These are phyloP conservation scores for Calidris pugnax DNA, from an alignment of 2,113 vertebrate genomes.

Conservation along the genomic window DNA sequence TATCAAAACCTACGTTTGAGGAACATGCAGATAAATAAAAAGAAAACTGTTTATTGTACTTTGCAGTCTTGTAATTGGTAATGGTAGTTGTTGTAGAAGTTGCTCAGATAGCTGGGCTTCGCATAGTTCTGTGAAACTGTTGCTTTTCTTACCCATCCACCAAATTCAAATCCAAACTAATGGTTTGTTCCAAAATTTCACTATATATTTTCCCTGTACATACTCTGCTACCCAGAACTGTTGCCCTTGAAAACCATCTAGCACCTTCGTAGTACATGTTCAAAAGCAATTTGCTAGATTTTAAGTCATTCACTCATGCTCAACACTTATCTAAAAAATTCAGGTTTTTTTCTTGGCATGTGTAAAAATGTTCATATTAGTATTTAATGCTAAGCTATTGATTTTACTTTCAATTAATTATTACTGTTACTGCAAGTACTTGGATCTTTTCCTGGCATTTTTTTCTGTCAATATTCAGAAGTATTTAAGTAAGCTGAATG, in stretches of 20 bases:
- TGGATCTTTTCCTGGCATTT: not conserved
- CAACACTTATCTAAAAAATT: not conserved
- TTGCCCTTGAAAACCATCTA: not conserved
- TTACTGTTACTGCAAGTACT: not conserved
- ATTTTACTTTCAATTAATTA: not conserved
- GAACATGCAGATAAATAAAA: not conserved
- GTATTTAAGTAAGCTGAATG: not conserved
- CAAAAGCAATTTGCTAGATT: not conserved
- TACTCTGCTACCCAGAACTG: not conserved
- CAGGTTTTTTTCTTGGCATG: not conserved
- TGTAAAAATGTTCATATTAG: not conserved
- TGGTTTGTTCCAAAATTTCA: not conserved
- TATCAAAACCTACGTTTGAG: not conserved
- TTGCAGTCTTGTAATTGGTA: not conserved
- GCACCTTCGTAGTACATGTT: not conserved
- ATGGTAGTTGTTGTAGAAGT: not conserved
- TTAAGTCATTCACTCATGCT: not conserved
- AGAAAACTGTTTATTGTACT: not conserved
- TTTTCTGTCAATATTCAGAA: not conserved
- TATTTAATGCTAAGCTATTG: not conserved
- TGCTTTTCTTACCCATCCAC: not conserved
- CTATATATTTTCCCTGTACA: not conserved
- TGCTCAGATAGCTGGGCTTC: not conserved
- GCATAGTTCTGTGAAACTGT: not conserved
- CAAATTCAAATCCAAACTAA: not conserved